phyloP scores from a whole-genome alignment of 2,113 vertebrate species.

The Sylvilagus bachmani region DNA sequence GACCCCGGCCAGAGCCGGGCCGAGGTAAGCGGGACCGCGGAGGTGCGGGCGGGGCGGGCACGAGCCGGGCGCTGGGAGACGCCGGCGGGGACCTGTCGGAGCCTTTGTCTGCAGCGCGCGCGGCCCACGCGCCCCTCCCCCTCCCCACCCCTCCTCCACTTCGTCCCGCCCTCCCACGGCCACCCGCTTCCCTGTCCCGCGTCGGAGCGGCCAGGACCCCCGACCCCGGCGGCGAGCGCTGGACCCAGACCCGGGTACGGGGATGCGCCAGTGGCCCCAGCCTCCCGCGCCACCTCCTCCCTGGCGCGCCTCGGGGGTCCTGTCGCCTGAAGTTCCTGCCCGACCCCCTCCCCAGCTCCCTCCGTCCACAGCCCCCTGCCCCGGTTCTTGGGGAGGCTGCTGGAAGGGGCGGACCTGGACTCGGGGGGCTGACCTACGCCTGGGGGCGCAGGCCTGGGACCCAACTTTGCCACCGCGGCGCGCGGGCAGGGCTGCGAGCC shows the following conservation, averaged over 20 bases:
- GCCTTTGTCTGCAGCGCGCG: constrained; percentile 81
- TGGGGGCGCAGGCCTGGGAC: not conserved
- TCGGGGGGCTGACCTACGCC: not conserved
- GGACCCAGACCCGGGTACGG: not conserved
- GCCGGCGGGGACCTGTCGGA: constrained; percentile 75
- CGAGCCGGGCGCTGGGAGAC: not conserved
- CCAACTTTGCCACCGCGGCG: constrained; percentile 23
- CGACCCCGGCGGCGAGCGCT: not conserved
- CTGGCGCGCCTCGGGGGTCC: not conserved
- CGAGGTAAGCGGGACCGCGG: constrained; percentile 55
- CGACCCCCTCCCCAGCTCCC: not conserved
- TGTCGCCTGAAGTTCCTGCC: not conserved
- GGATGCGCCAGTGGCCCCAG: not conserved
- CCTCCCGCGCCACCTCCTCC: not conserved
- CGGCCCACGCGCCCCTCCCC: not conserved
- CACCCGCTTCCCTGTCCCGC: not conserved
- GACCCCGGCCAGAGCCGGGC: constrained; percentile 5
- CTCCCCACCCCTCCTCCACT: not conserved
- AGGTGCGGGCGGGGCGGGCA: not conserved
- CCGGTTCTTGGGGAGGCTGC: not conserved
- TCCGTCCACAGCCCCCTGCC: not conserved
- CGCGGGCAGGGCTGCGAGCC: not conserved
- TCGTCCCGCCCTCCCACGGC: not conserved
- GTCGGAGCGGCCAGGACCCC: not conserved
- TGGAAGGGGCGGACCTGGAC: constrained; percentile 23